Evolutionary conservation across 2,888 invertebrate species (phyloP), one percentile per base, ranked within the genome.

Genomic region (Drosophila merina): DNA sequence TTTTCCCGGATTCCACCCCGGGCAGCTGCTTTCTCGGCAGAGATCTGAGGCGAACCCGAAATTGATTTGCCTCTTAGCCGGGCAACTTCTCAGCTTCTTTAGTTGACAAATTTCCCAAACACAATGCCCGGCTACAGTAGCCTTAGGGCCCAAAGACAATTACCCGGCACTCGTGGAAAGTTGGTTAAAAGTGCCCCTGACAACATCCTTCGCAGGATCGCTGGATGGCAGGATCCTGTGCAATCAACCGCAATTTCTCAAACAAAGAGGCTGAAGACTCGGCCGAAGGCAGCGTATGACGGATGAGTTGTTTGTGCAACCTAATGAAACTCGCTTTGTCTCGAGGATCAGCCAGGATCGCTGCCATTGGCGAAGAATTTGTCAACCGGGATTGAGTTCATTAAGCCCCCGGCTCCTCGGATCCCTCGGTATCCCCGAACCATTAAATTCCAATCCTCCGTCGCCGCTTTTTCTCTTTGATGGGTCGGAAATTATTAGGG

Each of bases 401-500:
- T 90, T 89, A 89, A 87, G 86, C 88, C 76, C 57, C 48, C 69
- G 63, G 45, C 40, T 55, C 44, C 52, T 28, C 45, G 62, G 14
- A 25, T 25, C 44, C 25, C 25, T 44, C 10, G 20, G 10, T 10
- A 51, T 56, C 54, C 60, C 72, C 68, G 54, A 59, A 28, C 72
- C 79, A 90, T 90, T 89, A 88, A 89, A 89, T 88, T 76, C 82
- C 84, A 87, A 88, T 89, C 79, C 89, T 76, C 79, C 75, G 75
- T 40, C 58, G 79, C 76, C 89, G 89, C 90, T 85, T 74, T 77
- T 83, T 90, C 89, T 84, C 74, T 78, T 85, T 90, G 90, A 91
- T 89, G 90, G 87, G 77, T 73, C 63, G 80, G 76, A 90, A 90
- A 89, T 90, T 90, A 90, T 90, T 91, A 91, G 87, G 90, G 90